Evolutionary conservation across 2,888 invertebrate species (phyloP).

Genomic region (Timema cristinae): DNA sequence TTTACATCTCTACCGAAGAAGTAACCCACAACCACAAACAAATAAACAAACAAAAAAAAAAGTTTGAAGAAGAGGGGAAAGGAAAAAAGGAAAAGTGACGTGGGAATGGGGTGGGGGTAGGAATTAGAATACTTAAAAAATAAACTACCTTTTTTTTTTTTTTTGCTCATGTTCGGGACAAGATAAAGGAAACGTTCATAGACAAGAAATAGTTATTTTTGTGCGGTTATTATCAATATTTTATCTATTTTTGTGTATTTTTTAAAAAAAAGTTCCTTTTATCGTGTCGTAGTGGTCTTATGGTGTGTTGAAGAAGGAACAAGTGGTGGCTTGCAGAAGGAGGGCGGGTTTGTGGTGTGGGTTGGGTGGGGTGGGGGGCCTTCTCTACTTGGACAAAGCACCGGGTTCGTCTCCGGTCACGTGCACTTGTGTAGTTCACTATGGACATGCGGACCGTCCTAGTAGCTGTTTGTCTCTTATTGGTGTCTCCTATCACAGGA

Average conservation of each 20-base stretch:
- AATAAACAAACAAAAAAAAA: too few species aligned
- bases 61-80: not conserved
- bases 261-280: not conserved
- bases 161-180: not conserved
- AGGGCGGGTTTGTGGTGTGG: conserved; percentile 2
- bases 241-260: not conserved
- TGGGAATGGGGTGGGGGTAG: conserved; percentile 25
- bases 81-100: conserved; percentile 25
- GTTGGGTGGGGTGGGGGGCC: conserved; percentile 39
- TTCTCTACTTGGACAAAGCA: conserved; percentile 27
- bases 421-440: conserved; percentile 2
- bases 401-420: conserved; percentile 38
- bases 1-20: too few species aligned
- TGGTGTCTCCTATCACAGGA: conserved; percentile 83
- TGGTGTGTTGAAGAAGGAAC: conserved; percentile 25
- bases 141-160: not conserved
- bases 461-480: conserved; percentile 77
- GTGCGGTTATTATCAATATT: not conserved
- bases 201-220: not conserved
- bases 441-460: conserved; percentile 68
- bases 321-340: conserved; percentile 25
- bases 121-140: not conserved
- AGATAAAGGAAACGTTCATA: not conserved
- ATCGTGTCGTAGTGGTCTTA: not conserved
- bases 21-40: too few species aligned